Conservation (phyloP, 2,113 vertebrate species). For the Apistogramma diplotaenia region DNA sequence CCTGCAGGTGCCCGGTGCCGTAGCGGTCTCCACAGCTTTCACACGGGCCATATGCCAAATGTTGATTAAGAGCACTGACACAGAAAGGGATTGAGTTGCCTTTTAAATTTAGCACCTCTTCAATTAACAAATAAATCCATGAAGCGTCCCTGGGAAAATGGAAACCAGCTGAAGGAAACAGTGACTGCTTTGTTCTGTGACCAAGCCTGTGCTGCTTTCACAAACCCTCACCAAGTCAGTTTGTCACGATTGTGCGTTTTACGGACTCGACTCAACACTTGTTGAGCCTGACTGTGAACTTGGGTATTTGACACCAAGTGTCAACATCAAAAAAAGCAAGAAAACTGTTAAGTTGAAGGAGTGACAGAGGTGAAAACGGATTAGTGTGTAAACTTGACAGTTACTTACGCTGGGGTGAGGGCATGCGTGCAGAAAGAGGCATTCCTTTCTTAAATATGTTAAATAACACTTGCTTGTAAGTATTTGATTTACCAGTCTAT, state of each 20-base stretch:
- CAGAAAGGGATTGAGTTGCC: conserved; percentile 30
- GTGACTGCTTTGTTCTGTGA: conserved; percentile 27
- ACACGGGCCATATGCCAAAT: conserved; percentile 16
- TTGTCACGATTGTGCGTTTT: not conserved
- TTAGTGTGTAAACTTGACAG: not conserved
- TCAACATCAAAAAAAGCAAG: not conserved
- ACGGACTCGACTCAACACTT: not conserved
- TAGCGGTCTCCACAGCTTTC: not conserved
- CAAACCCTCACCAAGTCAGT: conserved; percentile 27
- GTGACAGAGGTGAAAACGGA: not conserved
- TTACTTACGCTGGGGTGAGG: too few species aligned
- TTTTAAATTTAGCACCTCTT: conserved; percentile 31
- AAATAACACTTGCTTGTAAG: too few species aligned
- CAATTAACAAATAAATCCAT: conserved; percentile 19
- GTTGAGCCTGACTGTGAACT: not conserved
- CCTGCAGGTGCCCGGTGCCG: not conserved
- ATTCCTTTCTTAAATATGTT: too few species aligned
- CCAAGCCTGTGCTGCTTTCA: not conserved
- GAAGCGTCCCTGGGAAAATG: conserved; percentile 37
- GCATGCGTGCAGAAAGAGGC: too few species aligned
- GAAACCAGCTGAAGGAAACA: conserved; percentile 38
- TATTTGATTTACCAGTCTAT: too few species aligned
- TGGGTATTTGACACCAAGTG: not conserved
- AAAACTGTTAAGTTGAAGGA: not conserved
- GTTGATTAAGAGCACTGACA: conserved; percentile 15